These are phyloP conservation scores for Drosophila siamana DNA, from an alignment of 2,888 invertebrate genomes.

Conservation along the genomic window DNA sequence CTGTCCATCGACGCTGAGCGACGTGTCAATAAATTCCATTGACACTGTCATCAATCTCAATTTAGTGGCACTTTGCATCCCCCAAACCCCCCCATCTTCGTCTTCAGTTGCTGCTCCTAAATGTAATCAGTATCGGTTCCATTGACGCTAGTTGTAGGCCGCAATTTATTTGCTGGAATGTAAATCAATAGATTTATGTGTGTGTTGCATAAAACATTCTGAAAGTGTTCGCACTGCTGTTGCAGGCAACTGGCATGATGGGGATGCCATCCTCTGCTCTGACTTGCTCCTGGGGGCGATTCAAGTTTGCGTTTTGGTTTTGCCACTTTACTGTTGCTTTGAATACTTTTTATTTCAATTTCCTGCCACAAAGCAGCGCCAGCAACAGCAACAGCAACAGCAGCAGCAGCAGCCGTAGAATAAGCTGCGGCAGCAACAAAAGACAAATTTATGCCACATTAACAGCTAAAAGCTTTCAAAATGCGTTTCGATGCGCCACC, in stretches of 20 bases:
- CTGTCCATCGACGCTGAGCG: not conserved
- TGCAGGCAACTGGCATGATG: conserved; percentile 34
- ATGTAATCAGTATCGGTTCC: not conserved
- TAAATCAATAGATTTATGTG: conserved; percentile 65
- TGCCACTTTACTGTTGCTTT: conserved; percentile 52
- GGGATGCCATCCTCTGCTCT: not conserved
- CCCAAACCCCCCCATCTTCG: too few relatives aligned
- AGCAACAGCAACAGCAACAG: conserved; percentile 18
- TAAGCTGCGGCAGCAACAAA: conserved; percentile 45
- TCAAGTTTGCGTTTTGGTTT: conserved; percentile 60
- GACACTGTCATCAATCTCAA: conserved; percentile 78
- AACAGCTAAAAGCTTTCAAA: conserved; percentile 81
- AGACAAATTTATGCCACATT: conserved; percentile 82
- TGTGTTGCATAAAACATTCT: conserved; percentile 48
- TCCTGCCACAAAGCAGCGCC: conserved; percentile 62
- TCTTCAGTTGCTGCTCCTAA: not conserved
- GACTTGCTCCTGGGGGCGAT: conserved; percentile 57
- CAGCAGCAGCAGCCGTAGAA: conserved; percentile 10
- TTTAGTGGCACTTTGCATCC: conserved; percentile 34
- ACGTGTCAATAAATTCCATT: conserved; percentile 63
- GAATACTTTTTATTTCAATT: conserved; percentile 78
- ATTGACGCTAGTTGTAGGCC: conserved; percentile 21
- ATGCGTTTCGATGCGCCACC: conserved; percentile 75
- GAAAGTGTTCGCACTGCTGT: conserved; percentile 66
- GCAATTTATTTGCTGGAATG: conserved; percentile 37